Evolutionary conservation across 2,888 invertebrate species (phyloP).

Genomic region (Adineta ricciae): DNA sequence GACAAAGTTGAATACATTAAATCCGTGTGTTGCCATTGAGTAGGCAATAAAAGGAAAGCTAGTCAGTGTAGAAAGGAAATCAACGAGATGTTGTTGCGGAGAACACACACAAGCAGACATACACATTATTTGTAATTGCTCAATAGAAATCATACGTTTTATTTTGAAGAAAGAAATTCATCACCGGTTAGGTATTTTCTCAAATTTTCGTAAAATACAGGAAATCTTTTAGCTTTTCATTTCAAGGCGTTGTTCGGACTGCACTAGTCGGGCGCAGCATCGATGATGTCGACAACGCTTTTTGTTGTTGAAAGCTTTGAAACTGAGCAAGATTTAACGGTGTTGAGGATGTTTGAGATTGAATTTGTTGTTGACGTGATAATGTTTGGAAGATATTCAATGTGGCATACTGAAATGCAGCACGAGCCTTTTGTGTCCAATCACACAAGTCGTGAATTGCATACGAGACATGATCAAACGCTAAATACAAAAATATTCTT

Average conservation of each 20-base stretch:
- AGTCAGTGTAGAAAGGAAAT: neutral
- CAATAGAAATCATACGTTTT: neutral
- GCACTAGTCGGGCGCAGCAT: neutral
- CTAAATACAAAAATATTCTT: neutral
- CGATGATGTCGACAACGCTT: neutral
- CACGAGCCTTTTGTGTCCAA: constrained; percentile 11
- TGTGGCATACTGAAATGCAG: constrained; percentile 19
- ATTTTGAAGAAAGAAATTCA: neutral
- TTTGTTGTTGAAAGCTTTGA: neutral
- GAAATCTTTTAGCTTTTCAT: neutral
- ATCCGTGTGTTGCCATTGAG: neutral
- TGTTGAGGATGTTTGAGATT: neutral
- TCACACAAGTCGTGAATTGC: neutral
- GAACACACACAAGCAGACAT: neutral
- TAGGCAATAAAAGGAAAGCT: neutral
- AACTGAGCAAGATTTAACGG: neutral
- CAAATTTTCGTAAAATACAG: neutral
- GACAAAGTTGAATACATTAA: neutral
- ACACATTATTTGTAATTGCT: neutral
- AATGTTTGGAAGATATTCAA: neutral
- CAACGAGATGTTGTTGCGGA: neutral
- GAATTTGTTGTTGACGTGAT: neutral
- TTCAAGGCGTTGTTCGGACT: neutral
- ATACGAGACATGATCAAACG: neutral
- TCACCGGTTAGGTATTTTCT: neutral